Percentiles rank a stretch among this genome's conserved stretches.
Conservation (phyloP, 53 echinoderm and acorn worm genomes). For the Paelopatides confundens region DNA sequence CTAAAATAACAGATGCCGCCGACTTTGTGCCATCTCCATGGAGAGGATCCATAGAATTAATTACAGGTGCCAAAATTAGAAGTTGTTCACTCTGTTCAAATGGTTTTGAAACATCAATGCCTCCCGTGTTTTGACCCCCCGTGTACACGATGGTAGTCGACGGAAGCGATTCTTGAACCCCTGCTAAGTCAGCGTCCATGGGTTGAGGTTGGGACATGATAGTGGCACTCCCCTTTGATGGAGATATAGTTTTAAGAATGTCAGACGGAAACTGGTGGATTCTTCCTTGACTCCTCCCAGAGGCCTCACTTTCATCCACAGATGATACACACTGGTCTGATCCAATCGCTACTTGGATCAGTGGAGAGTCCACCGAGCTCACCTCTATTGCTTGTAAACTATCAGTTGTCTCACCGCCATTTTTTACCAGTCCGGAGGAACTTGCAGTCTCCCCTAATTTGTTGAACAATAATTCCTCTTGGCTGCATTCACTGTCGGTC, state of each 20-base stretch:
- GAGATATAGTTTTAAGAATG: not conserved
- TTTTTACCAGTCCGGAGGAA: not conserved
- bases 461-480: not conserved
- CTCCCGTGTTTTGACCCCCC: not conserved
- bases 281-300: not conserved
- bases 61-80: not conserved
- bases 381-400: not conserved
- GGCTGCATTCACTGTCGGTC: not conserved
- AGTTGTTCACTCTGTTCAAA: not conserved
- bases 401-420: not conserved
- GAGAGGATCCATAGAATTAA: not conserved
- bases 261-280: slow-evolving; percentile 2
- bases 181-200: not conserved
- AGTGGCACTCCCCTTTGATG: not conserved
- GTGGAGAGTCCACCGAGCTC: not conserved
- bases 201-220: not conserved
- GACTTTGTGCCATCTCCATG: not conserved
- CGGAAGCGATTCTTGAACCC: not conserved
- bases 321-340: not conserved
- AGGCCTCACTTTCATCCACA: not conserved
- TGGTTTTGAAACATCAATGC: not conserved
- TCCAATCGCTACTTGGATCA: not conserved
- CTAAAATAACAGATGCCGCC: not conserved
- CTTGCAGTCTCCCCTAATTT: not conserved
- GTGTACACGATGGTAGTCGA: not conserved